A percentile compares a stretch with the other conserved stretches of the same genome.
phyloP scores from a whole-genome alignment of 2,113 vertebrate species.

The Oncorhynchus nerka region DNA sequence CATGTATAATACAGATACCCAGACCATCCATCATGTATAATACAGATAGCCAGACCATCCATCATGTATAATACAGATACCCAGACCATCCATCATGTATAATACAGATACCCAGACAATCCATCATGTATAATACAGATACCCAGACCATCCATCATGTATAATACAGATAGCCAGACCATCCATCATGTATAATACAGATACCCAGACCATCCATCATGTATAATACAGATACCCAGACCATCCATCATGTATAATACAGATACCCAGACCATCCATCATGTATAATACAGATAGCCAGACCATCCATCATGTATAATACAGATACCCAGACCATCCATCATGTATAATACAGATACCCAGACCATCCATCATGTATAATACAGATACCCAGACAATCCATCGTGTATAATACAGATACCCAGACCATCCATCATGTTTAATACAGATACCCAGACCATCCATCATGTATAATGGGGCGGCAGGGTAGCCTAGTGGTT shows the following conservation, averaged over 20 bases:
- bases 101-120: constrained; percentile 41
- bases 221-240: no score
- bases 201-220: constrained; percentile 18
- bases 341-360: no score
- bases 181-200: constrained; percentile 35
- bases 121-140: no score
- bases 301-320: constrained; percentile 31
- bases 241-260: constrained; percentile 35
- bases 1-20: no score
- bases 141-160: neutral
- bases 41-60: constrained; percentile 33
- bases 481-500: no score
- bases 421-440: constrained; percentile 8
- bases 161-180: constrained; percentile 46
- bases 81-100: constrained; percentile 17
- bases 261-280: constrained; percentile 25
- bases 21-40: constrained; percentile 28
- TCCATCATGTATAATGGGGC: no score
- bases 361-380: constrained; percentile 22
- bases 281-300: no score
- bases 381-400: constrained; percentile 38
- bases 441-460: constrained; percentile 45
- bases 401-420: no score
- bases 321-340: constrained; percentile 30
- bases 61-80: no score